phyloP scores from a whole-genome alignment of 2,113 vertebrate genomes.

The Ia io region DNA sequence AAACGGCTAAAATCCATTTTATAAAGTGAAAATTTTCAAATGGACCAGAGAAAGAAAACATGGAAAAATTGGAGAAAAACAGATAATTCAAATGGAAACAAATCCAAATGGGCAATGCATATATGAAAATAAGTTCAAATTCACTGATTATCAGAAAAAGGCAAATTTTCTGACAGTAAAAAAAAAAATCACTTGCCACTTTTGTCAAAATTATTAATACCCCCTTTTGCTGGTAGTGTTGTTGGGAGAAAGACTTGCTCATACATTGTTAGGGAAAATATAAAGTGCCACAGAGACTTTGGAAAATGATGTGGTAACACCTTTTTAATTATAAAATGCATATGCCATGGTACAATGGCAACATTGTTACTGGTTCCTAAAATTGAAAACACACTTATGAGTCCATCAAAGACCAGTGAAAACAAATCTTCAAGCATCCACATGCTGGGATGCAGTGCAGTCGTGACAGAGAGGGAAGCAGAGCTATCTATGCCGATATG shows the following conservation, averaged over 20 bases:
- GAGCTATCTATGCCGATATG: neutral
- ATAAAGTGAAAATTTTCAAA: neutral
- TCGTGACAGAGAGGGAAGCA: neutral
- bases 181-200: neutral
- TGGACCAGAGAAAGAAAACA: neutral
- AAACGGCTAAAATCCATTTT: neutral
- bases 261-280: neutral
- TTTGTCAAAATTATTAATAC: neutral
- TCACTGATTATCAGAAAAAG: neutral
- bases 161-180: neutral
- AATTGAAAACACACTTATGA: neutral
- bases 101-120: neutral
- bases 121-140: neutral
- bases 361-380: neutral
- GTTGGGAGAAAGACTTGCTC: neutral
- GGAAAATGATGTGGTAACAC: neutral
- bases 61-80: neutral
- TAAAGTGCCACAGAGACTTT: neutral
- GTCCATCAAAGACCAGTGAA: neutral
- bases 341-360: neutral
- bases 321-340: neutral
- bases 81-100: neutral
- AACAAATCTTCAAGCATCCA: neutral
- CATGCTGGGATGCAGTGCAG: neutral
- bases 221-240: neutral